Evolutionary conservation across 2,888 invertebrate genomes (phyloP), one percentile per base, ranked within the genome.

Genomic region (Celastrina argiolus): DNA sequence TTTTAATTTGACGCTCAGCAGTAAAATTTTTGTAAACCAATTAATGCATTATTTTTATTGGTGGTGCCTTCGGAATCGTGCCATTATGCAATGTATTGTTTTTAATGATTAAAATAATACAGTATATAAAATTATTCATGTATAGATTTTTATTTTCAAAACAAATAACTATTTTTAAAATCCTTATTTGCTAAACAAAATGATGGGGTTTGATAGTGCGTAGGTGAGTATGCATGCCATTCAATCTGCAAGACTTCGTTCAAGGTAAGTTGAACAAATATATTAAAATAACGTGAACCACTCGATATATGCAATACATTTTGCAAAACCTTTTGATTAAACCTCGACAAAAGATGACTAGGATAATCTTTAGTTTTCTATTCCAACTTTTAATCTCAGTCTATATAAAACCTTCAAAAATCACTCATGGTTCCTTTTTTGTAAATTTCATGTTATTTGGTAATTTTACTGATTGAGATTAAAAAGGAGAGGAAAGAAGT

Each of bases 251-350:
- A 16, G 31, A 58, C 10, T 22, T 16, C 12, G 18, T 28, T 14
- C 0, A 14, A 58, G 65, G 68, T 68, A 64, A 56, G 64, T 63
- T 7, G n/a, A 58, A 64, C 45, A 58, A 22, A 59, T 39, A 39
- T 41, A 31, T 41, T 45, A n/a, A 22, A 14, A 41, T 63, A 34
- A 26, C 56, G 68, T 68, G 68, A 66, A 68, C 68, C 68, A 26
- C 68, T 63, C 58, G 58, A 45, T 59, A 56, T 41, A 8, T 18
- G 10, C 5, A n/a, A 42, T 51, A 65, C 56, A 56, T n/a, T 28
- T 28, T 41, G 28, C 16, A 10, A 61, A 10, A 36, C 22, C 5
- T 39, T 2, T 26, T 36, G 16, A 7, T 63, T 7, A 41, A 8
- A 22, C 39, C 7, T 42, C 42, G 28, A 41, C 10, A 31, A 31